Evolutionary conservation across 2,888 invertebrate genomes (phyloP).

Genomic region (Coecobrya sp.): DNA sequence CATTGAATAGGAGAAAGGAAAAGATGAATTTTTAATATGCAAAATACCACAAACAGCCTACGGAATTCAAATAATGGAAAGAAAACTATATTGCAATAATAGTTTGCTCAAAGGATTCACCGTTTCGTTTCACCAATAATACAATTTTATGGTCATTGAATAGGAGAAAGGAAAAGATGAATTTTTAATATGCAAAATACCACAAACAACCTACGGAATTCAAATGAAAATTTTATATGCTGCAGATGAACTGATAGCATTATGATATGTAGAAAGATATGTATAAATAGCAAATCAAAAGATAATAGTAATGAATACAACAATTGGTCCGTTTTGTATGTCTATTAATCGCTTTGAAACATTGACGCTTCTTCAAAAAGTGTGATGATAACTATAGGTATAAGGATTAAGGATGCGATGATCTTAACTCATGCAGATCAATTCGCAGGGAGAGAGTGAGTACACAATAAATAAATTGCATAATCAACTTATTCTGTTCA

Average conservation of each 20-base stretch:
- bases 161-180: conserved; percentile 17
- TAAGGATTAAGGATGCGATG: too few relatives aligned
- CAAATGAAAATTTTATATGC: background rate
- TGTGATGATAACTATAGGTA: too few relatives aligned
- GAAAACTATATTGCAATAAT: background rate
- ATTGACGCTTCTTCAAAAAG: too few relatives aligned
- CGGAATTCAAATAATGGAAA: too few relatives aligned
- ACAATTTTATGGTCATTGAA: conserved; percentile 16
- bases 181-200: background rate
- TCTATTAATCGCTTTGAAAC: background rate
- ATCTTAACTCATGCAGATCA: too few relatives aligned
- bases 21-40: background rate
- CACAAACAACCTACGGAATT: too few relatives aligned
- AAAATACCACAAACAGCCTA: background rate
- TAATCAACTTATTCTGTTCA: conserved; percentile 20
- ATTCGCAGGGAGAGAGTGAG: conserved; percentile 23
- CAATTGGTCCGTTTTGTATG: background rate
- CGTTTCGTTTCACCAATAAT: background rate
- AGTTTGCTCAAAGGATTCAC: background rate
- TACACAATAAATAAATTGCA: conserved; percentile 26
- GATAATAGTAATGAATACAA: background rate
- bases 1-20: conserved; percentile 1
- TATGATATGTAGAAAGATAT: too few relatives aligned
- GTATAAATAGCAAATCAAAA: too few relatives aligned
- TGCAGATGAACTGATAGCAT: too few relatives aligned